A percentile compares a stretch with the other conserved stretches of the same genome.
Evolutionary conservation across 1,140 invertebrate genomes (phyloP).

Genomic region (Arion vulgaris): DNA sequence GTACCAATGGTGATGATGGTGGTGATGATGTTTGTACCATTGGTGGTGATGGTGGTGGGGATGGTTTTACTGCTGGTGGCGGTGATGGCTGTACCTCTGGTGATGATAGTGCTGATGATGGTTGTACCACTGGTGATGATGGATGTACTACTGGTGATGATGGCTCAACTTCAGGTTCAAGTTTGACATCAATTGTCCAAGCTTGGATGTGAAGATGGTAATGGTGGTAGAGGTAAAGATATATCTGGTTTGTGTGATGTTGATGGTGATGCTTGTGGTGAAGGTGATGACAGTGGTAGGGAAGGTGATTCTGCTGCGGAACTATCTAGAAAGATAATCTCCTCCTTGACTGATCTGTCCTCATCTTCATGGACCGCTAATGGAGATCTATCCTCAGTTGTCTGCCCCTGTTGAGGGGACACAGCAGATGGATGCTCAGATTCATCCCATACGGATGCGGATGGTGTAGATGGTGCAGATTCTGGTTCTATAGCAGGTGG

Average conservation of each 20-base stretch:
- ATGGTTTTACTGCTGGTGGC: background rate
- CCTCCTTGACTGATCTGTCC: background rate
- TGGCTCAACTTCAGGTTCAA: no score
- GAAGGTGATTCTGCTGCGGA: background rate
- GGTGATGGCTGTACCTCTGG: background rate
- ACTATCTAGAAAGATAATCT: background rate
- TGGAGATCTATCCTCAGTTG: background rate
- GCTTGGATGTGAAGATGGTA: background rate
- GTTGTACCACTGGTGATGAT: background rate
- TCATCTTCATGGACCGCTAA: background rate
- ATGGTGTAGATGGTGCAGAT: background rate
- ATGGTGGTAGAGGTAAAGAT: no score
- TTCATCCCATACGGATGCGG: background rate
- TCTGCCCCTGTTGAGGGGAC: background rate
- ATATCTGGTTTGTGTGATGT: background rate
- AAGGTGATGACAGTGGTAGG: conserved; percentile 24
- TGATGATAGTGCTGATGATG: conserved; percentile 31
- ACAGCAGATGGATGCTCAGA: background rate
- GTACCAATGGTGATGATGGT: background rate
- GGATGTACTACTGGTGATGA: background rate
- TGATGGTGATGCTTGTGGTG: no score
- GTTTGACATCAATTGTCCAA: no score
- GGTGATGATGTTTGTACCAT: background rate
- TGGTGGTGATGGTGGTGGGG: background rate
- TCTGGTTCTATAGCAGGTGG: background rate